Conservation (phyloP, 2,888 invertebrate species). For the Dryobotodes eremita region DNA sequence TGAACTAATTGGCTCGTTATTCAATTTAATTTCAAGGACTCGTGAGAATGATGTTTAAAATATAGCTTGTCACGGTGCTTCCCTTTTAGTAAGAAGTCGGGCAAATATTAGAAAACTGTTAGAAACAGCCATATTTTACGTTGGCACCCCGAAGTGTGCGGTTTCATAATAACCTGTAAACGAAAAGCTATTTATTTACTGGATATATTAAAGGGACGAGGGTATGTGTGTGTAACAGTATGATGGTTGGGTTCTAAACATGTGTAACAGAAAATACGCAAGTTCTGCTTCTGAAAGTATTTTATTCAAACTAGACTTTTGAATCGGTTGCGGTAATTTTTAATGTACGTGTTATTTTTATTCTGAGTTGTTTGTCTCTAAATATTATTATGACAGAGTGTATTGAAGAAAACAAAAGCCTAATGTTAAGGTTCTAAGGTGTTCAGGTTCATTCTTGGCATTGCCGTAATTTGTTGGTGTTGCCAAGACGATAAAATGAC, state of each 20-base stretch:
- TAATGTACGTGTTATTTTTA: background rate
- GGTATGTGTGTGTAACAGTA: background rate
- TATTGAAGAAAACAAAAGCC: background rate
- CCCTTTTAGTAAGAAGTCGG: background rate
- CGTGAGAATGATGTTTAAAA: conserved; percentile 16
- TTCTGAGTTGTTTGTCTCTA: background rate
- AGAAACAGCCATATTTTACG: conserved; percentile 54
- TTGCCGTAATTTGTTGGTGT: background rate
- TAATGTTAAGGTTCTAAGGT: too few species aligned
- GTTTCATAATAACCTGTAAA: conserved; percentile 58
- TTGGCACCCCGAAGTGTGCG: conserved; percentile 48
- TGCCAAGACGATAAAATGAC: background rate
- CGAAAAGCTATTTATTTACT: conserved; percentile 63
- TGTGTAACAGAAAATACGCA: background rate
- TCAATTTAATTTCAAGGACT: background rate
- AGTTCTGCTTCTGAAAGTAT: background rate
- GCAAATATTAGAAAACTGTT: conserved; percentile 55
- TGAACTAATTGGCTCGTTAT: background rate
- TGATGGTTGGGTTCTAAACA: background rate
- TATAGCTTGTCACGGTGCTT: conserved; percentile 8
- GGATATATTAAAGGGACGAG: conserved; percentile 55
- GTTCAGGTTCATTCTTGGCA: too few species aligned
- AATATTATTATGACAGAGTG: background rate
- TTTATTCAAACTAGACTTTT: background rate
- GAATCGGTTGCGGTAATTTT: background rate